phyloP scores from a whole-genome alignment of 2,113 vertebrate genomes.

The Eurystomus gularis region DNA sequence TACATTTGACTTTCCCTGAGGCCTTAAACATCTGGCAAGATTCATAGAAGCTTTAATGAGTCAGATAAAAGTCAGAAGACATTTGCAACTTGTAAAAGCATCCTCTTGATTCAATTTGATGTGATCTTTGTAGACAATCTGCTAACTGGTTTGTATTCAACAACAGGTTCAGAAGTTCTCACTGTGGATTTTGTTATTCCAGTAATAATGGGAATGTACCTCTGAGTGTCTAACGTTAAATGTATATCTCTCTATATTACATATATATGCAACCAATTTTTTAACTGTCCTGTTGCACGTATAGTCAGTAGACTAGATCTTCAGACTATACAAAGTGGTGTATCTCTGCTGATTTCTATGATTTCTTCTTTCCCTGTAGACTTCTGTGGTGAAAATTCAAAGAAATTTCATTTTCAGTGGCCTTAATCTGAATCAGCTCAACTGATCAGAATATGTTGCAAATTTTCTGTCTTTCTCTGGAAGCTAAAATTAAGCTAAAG shows the following conservation, averaged over 20 bases:
- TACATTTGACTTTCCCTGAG: slow-evolving; percentile 8
- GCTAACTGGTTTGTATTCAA: slow-evolving; percentile 46
- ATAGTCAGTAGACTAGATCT: not conserved
- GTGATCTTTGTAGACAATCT: slow-evolving; percentile 42
- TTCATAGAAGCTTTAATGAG: slow-evolving; percentile 58
- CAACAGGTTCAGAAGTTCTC: slow-evolving; percentile 3
- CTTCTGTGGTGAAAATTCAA: not conserved
- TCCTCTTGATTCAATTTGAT: slow-evolving; percentile 44
- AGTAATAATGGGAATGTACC: not conserved
- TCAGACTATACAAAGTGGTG: not conserved
- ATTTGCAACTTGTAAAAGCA: slow-evolving; percentile 63
- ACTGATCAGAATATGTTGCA: not conserved
- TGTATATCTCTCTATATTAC: not conserved
- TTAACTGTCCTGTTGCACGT: not conserved
- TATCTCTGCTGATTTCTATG: not conserved
- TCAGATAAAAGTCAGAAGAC: slow-evolving; percentile 55
- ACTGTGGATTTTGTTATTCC: not conserved
- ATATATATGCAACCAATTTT: not conserved
- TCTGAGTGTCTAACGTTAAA: not conserved
- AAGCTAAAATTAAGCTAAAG: not conserved
- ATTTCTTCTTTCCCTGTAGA: not conserved
- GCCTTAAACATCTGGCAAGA: slow-evolving; percentile 54
- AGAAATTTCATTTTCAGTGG: not conserved
- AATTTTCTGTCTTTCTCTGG: not conserved
- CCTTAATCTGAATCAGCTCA: not conserved